These are phyloP conservation scores for Holothuria scabra DNA, from an alignment of 53 echinoderm and acorn worm genomes.

Conservation along the genomic window DNA sequence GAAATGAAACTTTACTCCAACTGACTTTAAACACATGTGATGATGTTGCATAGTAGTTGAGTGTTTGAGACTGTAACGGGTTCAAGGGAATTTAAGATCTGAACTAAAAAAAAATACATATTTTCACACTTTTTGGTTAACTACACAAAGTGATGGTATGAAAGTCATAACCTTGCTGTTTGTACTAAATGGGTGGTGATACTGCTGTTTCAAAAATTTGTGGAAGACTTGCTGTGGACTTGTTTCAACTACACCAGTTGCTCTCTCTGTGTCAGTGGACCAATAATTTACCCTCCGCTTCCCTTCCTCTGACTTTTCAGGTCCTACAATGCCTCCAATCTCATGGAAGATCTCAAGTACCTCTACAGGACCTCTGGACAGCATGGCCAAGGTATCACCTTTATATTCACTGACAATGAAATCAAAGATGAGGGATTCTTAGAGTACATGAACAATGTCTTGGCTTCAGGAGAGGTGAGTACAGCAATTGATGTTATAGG, in stretches of 20 bases:
- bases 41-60: too few species aligned
- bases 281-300: neutral
- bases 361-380: slow-evolving; percentile 92
- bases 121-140: too few species aligned
- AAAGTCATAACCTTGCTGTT: too few species aligned
- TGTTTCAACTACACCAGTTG: neutral
- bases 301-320: slow-evolving; percentile 42
- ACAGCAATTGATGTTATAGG: too few species aligned
- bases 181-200: too few species aligned
- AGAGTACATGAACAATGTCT: slow-evolving; percentile 99
- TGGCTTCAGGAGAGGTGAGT: slow-evolving; percentile 96
- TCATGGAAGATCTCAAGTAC: slow-evolving; percentile 98
- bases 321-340: slow-evolving; percentile 88
- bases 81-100: too few species aligned
- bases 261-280: neutral
- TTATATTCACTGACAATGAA: slow-evolving; percentile 99
- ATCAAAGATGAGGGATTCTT: slow-evolving; percentile 99
- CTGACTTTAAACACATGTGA: too few species aligned
- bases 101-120: too few species aligned
- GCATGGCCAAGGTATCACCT: slow-evolving; percentile 96
- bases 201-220: too few species aligned
- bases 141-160: too few species aligned
- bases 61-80: too few species aligned
- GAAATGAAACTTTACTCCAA: too few species aligned
- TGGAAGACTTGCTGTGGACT: neutral